Conservation (phyloP, 1,140 invertebrate species). For the Mesaphorura yosii region DNA sequence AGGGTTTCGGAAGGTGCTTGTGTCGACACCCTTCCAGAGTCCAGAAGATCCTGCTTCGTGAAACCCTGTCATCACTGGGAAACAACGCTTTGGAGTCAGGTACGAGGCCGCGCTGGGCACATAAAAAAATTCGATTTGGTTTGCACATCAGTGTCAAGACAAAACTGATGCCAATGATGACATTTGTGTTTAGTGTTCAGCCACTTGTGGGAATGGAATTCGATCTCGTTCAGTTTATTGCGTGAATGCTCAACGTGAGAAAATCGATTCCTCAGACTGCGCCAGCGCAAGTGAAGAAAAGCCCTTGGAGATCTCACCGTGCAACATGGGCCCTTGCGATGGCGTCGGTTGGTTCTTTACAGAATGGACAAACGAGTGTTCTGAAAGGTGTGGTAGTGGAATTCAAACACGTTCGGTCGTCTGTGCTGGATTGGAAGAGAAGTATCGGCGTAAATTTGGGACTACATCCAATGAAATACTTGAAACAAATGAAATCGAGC, state of each 20-base stretch:
- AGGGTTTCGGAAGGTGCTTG: constrained; percentile 43
- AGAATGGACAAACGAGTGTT: constrained; percentile 34
- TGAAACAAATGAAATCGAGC: constrained; percentile 29
- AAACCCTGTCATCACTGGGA: constrained; percentile 30
- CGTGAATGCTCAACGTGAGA: constrained; percentile 29
- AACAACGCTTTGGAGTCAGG: constrained; percentile 34
- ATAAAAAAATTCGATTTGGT: neutral
- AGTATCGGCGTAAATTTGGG: neutral
- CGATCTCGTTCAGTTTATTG: constrained; percentile 39
- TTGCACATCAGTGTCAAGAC: neutral
- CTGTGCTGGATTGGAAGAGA: constrained; percentile 43
- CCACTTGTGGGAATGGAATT: constrained; percentile 42
- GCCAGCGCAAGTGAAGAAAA: constrained; percentile 18
- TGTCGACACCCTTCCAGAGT: constrained; percentile 32
- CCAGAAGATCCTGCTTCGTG: constrained; percentile 21
- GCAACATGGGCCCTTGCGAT: constrained; percentile 40
- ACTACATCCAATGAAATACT: constrained; percentile 5
- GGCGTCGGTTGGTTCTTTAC: constrained; percentile 28
- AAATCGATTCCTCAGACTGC: constrained; percentile 34
- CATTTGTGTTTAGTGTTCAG: constrained; percentile 38
- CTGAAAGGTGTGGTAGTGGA: constrained; percentile 48
- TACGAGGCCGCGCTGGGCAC: no score
- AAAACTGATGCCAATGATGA: constrained; percentile 1
- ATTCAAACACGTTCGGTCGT: constrained; percentile 50
- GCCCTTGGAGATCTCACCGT: constrained; percentile 36